Evolutionary conservation across 2,797 vertebrate genomes (phyloP), one percentile per base, ranked within the genome.

Genomic region (Nasua narica): DNA sequence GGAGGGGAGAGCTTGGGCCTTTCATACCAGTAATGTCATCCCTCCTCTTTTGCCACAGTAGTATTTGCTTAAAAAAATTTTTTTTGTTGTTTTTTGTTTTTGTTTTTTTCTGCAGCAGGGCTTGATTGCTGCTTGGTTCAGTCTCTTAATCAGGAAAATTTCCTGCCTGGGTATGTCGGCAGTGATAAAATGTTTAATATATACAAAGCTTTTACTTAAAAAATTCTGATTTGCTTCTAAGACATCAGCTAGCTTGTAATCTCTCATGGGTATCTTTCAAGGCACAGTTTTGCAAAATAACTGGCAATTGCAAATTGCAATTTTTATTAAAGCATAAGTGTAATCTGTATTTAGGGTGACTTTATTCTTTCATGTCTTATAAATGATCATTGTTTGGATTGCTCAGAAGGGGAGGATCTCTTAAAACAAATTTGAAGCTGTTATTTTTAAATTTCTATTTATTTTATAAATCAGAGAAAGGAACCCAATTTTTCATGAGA

Each of bases 301-400:
- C 95, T 97, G 96, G 91, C 97, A 96, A 96, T 97, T 97, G 10
- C 77, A 82, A 86, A 88, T 83, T 90, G 67, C 21, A 37, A 25
- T 84, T 96, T 95, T 86, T 97, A 95, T 94, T 97, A 87, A 92
- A 90, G 40, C 91, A 94, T 65, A 84, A 97, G 90, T 96, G 93
- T 91, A 95, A 85, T 92, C 92, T 95, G 21, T 29, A 15, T 97
- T 97, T 88, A 88, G 87, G 67, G 72, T 93, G 84, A 48, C n/a
- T 91, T 96, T 95, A 96, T 97, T 83, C 11, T 97, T 98, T 96
- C 54, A 82, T 79, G 8, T 94, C 95, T 96, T 98, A 2, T 29
- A 97, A 97, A 98, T 97, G 95, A 97, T 98, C 96, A 98, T 97
- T 97, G 96, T 98, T 98, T 89, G 46, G 60, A 96, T 97, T 98